phyloP scores from a whole-genome alignment of 2,113 vertebrate species.

The Pseudorectes ferrugineus region DNA sequence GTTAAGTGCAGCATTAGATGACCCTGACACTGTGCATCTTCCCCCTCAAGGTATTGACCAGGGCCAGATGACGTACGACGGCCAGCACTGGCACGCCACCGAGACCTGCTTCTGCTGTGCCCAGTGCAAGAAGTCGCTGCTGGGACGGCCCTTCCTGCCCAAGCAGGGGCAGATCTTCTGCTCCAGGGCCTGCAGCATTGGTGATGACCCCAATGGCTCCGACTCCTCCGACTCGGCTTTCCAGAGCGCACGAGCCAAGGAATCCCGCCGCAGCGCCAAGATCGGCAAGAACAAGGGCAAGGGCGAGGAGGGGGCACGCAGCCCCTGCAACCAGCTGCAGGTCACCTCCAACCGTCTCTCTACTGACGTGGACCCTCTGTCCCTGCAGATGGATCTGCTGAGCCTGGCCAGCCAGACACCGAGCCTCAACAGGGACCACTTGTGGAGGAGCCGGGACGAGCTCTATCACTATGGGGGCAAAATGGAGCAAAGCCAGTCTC shows the following conservation, averaged over 20 bases:
- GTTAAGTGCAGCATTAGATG: neutral
- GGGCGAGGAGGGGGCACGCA: constrained; percentile 70
- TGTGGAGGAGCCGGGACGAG: constrained; percentile 87
- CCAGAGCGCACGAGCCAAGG: constrained; percentile 90
- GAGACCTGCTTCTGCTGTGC: constrained; percentile 96
- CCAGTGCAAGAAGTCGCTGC: constrained; percentile 93
- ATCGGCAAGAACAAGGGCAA: constrained; percentile 83
- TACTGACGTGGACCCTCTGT: constrained; percentile 91
- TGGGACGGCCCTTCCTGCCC: constrained; percentile 94
- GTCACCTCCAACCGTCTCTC: constrained; percentile 82
- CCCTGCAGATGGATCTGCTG: constrained; percentile 96
- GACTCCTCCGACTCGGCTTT: constrained; percentile 96
- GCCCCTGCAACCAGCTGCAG: constrained; percentile 72
- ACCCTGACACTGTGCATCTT: neutral
- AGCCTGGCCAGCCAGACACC: constrained; percentile 94
- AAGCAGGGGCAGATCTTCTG: constrained; percentile 99
- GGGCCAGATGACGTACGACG: constrained; percentile 98
- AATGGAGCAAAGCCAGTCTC: constrained; percentile 75
- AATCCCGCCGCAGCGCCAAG: constrained; percentile 90
- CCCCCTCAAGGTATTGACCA: constrained; percentile 89
- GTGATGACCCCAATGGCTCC: constrained; percentile 90
- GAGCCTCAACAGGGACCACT: constrained; percentile 89
- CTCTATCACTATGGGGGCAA: constrained; percentile 81
- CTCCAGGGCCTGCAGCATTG: constrained; percentile 90
- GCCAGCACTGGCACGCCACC: constrained; percentile 97